Evolutionary conservation across 2,888 invertebrate species (phyloP), one percentile per base, ranked within the genome.

Genomic region (Apamea epomidion): DNA sequence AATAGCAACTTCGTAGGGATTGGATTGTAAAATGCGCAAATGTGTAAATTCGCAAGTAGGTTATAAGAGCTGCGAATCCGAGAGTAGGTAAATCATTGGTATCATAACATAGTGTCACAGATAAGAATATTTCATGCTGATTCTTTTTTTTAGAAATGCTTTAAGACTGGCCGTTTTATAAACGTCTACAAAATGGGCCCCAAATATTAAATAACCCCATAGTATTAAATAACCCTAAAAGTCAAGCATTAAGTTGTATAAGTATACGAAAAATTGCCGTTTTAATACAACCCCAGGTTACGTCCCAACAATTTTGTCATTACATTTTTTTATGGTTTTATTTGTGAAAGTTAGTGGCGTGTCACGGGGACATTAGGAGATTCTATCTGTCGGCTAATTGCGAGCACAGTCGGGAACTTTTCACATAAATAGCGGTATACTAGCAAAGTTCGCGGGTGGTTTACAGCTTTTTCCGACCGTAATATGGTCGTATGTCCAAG

Each of bases 351-450:
- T 83, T 78, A n/a, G 62, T 83, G 70, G 79, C 87, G 74, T 90
- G 89, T 70, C 83, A 80, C 77, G 76, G 51, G 42, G 76, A 67
- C 89, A 90, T 90, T 89, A 88, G 69, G 76, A 76, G 82, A 88
- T 89, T 86, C 62, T 82, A 77, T 84, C 83, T 81, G 74, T 42
- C 69, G 60, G 78, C 82, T 90, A 89, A 90, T 88, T 88, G 82
- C 87, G 82, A 82, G 70, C 83, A 74, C 72, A 73, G 76, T 29
- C 72, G 64, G 74, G 72, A 88, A 89, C 89, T 90, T 88, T 76
- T 45, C 83, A 79, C 90, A 89, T 90, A 87, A 90, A 90, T 86
- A 90, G 58, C 68, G 48, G 54, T 81, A 54, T 87, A 87, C 82
- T 86, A 81, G 83, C 84, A 81, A 89, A 89, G 87, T 90, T 89